Evolutionary conservation across 1,140 invertebrate genomes (phyloP), one percentile per base, ranked within the genome.

Genomic region (Drosophila burlai): DNA sequence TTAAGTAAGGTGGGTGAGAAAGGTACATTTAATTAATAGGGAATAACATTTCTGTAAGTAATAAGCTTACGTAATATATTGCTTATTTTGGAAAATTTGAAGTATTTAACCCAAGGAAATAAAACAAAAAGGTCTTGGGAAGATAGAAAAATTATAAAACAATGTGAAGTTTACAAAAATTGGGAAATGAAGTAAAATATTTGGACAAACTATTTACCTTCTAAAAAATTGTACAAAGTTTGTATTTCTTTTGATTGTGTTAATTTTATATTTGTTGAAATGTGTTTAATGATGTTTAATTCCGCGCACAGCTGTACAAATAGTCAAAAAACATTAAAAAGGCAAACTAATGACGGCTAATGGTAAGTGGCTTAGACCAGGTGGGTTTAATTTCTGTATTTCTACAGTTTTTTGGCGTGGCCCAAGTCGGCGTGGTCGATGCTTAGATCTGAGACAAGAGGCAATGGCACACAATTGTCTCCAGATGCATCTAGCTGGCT

Each of bases 291-390:
- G 9, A n/a, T 40, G 21, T 57, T 38, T 16, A 11, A 24, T 55
- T 38, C 11, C 8, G 21, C 15, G 36, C 54, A 40, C 54, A 57
- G 36, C 54, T 57, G n/a, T 47, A 24, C 36, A 63, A 57, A 55
- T 55, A 55, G 18, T 31, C 24, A 55, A 65, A 77, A 34, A 50
- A 81, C 29, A 59, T 47, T 47, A 54, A 76, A 80, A 31, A 61
- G 62, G 38, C 31, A 38, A 73, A 71, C 80, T 86, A 87, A 87
- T 81, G 64, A 55, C 76, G 34, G 47, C 64, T 82, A 86, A 82
- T 76, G 68, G 58, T 62, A 62, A 54, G 46, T 68, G 69, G 40
- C 80, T 58, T 55, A 47, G 42, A 31, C 45, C 29, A 29, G 26
- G 31, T 50, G 63, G 66, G 66, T 73, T 73, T 50, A 38, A 43